These are phyloP conservation scores for Drosophila fuyamai DNA, from an alignment of 1,140 invertebrate species.

Conservation along the genomic window DNA sequence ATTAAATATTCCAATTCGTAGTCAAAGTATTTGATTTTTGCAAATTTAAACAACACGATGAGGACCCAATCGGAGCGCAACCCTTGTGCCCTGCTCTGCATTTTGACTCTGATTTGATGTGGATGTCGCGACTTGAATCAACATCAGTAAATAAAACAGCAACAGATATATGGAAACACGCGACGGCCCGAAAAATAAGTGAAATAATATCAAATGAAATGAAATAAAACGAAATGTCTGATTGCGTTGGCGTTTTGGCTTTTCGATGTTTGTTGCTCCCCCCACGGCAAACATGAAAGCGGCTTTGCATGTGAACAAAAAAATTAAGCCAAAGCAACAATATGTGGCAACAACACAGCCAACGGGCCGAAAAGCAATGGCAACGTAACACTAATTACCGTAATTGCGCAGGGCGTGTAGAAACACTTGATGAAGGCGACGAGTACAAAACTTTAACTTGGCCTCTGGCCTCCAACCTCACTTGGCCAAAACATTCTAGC, in stretches of 20 bases:
- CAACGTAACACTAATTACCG: constrained; percentile 73
- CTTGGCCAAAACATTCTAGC: constrained; percentile 15
- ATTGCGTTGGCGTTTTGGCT: constrained; percentile 63
- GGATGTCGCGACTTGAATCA: constrained; percentile 69
- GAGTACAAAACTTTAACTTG: constrained; percentile 78
- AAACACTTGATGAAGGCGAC: constrained; percentile 75
- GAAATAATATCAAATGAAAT: constrained; percentile 58
- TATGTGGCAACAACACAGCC: constrained; percentile 28
- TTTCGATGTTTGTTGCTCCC: constrained; percentile 26
- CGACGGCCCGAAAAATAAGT: constrained; percentile 59
- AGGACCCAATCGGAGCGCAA: constrained; percentile 29
- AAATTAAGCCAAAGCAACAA: constrained; percentile 27
- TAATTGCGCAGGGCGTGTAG: constrained; percentile 70
- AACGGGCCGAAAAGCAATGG: constrained; percentile 25
- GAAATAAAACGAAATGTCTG: constrained; percentile 63
- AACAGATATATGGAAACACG: constrained; percentile 47
- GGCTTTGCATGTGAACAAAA: constrained; percentile 64
- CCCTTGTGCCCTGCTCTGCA: constrained; percentile 16
- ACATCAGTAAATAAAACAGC: constrained; percentile 52
- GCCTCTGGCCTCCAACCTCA: constrained; percentile 51
- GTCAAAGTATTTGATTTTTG: constrained; percentile 61
- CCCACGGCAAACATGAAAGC: constrained; percentile 64
- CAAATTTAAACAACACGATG: constrained; percentile 65
- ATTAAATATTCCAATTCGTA: constrained; percentile 72
- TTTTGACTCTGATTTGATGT: constrained; percentile 67